Evolutionary conservation across 2,888 invertebrate species (phyloP).

Genomic region (Myopa testacea): DNA sequence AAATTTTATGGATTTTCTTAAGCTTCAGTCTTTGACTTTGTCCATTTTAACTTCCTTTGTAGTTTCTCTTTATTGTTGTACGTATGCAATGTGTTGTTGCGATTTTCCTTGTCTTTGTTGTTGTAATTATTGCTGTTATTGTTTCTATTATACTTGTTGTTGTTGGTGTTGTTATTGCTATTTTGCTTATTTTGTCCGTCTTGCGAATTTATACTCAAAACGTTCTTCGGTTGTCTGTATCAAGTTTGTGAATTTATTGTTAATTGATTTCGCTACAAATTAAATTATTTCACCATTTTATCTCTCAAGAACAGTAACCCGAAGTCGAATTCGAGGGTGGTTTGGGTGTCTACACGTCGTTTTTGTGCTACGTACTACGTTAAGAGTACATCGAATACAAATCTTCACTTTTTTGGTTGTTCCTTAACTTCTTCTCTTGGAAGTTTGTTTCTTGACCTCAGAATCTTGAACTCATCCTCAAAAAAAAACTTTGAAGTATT

Average conservation of each 20-base stretch:
- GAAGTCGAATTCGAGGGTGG: too few relatives aligned
- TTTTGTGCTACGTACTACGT: too few relatives aligned
- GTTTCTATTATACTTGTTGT: not conserved
- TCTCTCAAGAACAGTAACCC: too few relatives aligned
- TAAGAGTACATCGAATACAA: too few relatives aligned
- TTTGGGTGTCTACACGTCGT: too few relatives aligned
- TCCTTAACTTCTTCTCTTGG: too few relatives aligned
- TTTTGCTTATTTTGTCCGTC: not conserved
- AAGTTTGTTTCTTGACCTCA: too few relatives aligned
- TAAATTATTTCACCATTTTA: not conserved
- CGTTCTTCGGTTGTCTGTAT: not conserved
- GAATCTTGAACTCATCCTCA: too few relatives aligned
- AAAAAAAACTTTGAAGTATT: too few relatives aligned
- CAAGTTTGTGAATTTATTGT: not conserved
- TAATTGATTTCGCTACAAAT: slow-evolving; percentile 6
- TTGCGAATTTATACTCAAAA: not conserved
- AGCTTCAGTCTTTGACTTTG: not conserved
- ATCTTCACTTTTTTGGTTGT: too few relatives aligned
- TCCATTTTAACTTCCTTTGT: not conserved
- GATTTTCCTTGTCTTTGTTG: not conserved
- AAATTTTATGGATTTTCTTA: too few relatives aligned
- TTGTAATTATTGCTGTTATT: too few relatives aligned
- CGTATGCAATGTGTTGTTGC: not conserved
- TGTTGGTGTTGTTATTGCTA: not conserved
- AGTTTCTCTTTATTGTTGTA: not conserved